Evolutionary conservation across 1,140 invertebrate genomes (phyloP).

Genomic region (Lasioglossum albipes): DNA sequence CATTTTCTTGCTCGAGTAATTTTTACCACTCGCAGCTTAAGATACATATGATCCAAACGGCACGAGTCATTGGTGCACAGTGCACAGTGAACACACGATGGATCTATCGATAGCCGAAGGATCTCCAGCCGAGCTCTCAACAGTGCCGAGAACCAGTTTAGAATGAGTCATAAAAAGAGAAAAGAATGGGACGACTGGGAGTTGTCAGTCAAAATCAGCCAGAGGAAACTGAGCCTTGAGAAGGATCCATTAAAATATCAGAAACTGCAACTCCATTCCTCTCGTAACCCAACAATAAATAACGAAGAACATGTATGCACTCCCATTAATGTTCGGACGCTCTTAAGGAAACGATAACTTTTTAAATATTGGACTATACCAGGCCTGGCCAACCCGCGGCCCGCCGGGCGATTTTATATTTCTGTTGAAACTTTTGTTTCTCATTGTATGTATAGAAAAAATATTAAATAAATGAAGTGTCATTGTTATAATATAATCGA

Average conservation of each 20-base stretch:
- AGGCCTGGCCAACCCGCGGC: no score
- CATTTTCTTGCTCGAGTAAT: not conserved
- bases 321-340: no score
- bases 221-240: constrained; percentile 17
- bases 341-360: no score
- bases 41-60: not conserved
- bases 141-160: constrained; percentile 62
- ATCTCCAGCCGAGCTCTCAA: constrained; percentile 27
- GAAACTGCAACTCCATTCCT: not conserved
- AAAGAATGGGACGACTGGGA: constrained; percentile 22
- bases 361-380: no score
- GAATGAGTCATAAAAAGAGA: constrained; percentile 49
- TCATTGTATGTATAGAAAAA: no score
- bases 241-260: constrained; percentile 25
- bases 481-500: no score
- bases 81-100: not conserved
- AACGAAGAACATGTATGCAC: no score
- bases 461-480: no score
- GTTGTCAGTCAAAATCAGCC: constrained; percentile 46
- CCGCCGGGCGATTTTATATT: no score
- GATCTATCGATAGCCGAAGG: constrained; percentile 49
- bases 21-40: not conserved
- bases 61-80: not conserved
- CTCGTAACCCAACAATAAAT: no score
- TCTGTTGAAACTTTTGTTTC: no score